Conservation (phyloP, 1,140 invertebrate genomes). For the Drosophila truncata region DNA sequence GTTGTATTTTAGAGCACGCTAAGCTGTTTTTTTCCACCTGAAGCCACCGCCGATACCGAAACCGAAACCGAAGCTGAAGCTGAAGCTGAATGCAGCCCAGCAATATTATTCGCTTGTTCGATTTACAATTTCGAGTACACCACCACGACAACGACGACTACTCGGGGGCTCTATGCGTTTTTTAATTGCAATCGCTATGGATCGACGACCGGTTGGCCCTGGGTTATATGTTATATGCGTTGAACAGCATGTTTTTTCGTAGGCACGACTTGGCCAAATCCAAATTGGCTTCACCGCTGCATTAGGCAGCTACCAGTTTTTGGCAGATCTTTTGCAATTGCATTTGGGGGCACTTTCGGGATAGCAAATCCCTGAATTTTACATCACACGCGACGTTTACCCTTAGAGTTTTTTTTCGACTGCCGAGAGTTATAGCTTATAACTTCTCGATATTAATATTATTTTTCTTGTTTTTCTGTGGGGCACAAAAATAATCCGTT, state of each 20-base stretch:
- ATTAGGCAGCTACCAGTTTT: constrained; percentile 54
- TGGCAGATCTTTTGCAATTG: constrained; percentile 3
- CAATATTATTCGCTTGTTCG: constrained; percentile 27
- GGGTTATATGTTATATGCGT: constrained; percentile 53
- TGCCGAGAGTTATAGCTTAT: not conserved
- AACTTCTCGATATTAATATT: constrained; percentile 2
- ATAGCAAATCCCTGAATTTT: not conserved
- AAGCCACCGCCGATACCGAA: constrained; percentile 16
- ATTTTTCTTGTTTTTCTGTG: not conserved
- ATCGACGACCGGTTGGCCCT: constrained; percentile 77
- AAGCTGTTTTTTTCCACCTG: constrained; percentile 80
- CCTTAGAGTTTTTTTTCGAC: not conserved
- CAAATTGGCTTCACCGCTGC: constrained; percentile 36
- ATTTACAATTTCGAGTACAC: constrained; percentile 46
- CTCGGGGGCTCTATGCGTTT: constrained; percentile 49
- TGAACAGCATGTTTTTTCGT: constrained; percentile 21
- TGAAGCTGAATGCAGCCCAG: constrained; percentile 47
- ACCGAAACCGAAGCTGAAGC: constrained; percentile 17
- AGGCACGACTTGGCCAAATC: constrained; percentile 65
- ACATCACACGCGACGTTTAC: constrained; percentile 14
- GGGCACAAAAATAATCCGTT: constrained; percentile 9
- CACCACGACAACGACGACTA: constrained; percentile 12
- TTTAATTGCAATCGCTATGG: constrained; percentile 77
- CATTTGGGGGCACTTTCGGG: constrained; percentile 4
- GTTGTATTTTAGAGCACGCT: constrained; percentile 54